Percentiles rank a stretch among this genome's conserved stretches.
These are phyloP conservation scores for Pediacus dermestoides DNA, from an alignment of 2,888 invertebrate species.

Conservation along the genomic window DNA sequence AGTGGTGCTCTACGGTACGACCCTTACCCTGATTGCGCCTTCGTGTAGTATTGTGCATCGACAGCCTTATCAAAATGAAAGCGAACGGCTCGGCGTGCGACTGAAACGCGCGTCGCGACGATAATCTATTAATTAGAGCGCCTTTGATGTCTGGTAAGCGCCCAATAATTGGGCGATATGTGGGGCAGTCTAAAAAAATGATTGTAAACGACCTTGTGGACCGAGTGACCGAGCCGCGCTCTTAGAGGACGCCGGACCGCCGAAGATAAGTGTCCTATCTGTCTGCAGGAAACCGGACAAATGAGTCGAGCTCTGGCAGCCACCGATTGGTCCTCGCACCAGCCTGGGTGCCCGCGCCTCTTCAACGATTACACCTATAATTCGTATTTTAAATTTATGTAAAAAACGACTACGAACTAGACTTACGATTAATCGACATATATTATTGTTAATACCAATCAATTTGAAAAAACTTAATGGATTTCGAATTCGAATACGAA, in stretches of 20 bases:
- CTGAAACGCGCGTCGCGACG: too few species aligned
- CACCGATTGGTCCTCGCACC: slow-evolving; percentile 50
- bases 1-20: slow-evolving; percentile 49
- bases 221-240: slow-evolving; percentile 20
- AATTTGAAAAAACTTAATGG: slow-evolving; percentile 21
- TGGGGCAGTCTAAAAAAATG: too few species aligned
- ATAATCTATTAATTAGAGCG: too few species aligned
- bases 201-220: too few species aligned
- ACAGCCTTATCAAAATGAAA: slow-evolving; percentile 44
- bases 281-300: slow-evolving; percentile 20
- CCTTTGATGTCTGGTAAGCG: too few species aligned
- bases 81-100: slow-evolving; percentile 26
- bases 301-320: slow-evolving; percentile 40
- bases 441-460: slow-evolving; percentile 39
- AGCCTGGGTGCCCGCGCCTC: slow-evolving; percentile 47
- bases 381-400: slow-evolving; percentile 43
- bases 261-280: slow-evolving; percentile 19
- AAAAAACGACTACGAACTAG: slow-evolving; percentile 47
- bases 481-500: slow-evolving; percentile 22
- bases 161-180: too few species aligned
- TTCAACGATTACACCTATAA: slow-evolving; percentile 42
- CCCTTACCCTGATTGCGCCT: slow-evolving; percentile 51
- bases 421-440: slow-evolving; percentile 46
- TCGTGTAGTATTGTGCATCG: slow-evolving; percentile 47
- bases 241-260: slow-evolving; percentile 32